A percentile compares a stretch with the other conserved stretches of the same genome.
Conservation (phyloP, 2,113 vertebrate genomes). For the Colistium nudipinnis region DNA sequence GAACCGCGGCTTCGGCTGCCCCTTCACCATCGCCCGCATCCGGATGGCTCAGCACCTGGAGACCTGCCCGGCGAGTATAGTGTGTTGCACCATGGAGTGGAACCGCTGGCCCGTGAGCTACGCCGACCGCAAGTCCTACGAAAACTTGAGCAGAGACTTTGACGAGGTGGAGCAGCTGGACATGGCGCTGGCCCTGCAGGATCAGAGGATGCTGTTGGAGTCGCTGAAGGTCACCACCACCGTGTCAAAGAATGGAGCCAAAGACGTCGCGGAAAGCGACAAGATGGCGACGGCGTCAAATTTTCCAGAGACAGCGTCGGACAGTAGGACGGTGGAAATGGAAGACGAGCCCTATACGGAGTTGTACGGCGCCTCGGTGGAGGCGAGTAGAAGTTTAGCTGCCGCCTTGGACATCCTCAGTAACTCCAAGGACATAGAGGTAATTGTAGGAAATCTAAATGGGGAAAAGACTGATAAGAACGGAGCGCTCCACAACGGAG, state of each 20-base stretch:
- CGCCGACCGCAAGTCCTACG: constrained; percentile 94
- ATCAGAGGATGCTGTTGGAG: constrained; percentile 97
- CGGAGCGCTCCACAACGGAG: constrained; percentile 68
- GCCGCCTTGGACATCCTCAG: constrained; percentile 93
- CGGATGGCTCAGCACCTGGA: constrained; percentile 95
- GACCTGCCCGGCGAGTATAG: constrained; percentile 94
- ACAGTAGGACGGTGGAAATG: constrained; percentile 85
- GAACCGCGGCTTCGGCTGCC: constrained; percentile 94
- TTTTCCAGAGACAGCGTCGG: constrained; percentile 74
- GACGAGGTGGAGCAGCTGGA: constrained; percentile 97
- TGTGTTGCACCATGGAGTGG: constrained; percentile 99
- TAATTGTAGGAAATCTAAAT: constrained; percentile 83
- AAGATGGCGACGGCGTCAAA: constrained; percentile 80
- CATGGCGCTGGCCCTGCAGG: constrained; percentile 98
- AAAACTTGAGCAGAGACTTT: constrained; percentile 95
- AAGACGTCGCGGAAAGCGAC: constrained; percentile 80
- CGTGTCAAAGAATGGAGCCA: constrained; percentile 87
- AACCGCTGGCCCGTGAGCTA: constrained; percentile 99
- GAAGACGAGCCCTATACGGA: constrained; percentile 90
- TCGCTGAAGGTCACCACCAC: constrained; percentile 95
- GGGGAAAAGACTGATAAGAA: constrained; percentile 78
- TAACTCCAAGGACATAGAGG: constrained; percentile 87
- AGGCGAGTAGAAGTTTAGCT: constrained; percentile 91
- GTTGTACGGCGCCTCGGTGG: constrained; percentile 89
- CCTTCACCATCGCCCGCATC: constrained; percentile 88